These are phyloP conservation scores for Tupiocoris notatus DNA, from an alignment of 2,888 invertebrate genomes.

Conservation along the genomic window DNA sequence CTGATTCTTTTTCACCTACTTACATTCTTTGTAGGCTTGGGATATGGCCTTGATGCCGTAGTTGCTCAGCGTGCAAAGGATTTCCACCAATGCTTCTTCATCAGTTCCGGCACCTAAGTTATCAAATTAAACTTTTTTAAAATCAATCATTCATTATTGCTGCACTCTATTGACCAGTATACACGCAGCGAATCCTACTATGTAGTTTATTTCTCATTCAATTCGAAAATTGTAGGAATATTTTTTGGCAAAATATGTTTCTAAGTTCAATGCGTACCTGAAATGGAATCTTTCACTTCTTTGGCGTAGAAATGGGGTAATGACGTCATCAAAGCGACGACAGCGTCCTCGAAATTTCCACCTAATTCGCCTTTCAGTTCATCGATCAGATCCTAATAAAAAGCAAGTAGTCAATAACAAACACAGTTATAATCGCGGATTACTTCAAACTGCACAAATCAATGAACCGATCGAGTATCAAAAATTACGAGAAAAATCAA, in stretches of 20 bases:
- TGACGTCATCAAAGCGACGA: conserved; percentile 57
- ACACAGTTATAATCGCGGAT: too few relatives aligned
- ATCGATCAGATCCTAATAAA: conserved; percentile 55
- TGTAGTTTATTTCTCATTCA: too few relatives aligned
- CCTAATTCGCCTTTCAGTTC: conserved; percentile 57
- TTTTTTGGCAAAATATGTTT: too few relatives aligned
- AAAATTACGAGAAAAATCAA: too few relatives aligned
- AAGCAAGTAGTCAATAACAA: too few relatives aligned
- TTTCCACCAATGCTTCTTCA: conserved; percentile 56
- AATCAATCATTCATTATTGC: too few relatives aligned
- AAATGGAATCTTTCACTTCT: conserved; percentile 53
- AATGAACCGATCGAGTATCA: too few relatives aligned
- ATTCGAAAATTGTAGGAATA: too few relatives aligned
- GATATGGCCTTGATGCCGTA: conserved; percentile 53
- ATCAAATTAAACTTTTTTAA: background rate
- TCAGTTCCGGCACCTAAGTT: conserved; percentile 54
- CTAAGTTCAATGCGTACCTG: too few relatives aligned
- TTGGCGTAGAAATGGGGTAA: conserved; percentile 56
- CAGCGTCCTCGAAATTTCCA: conserved; percentile 57
- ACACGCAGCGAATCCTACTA: too few relatives aligned
- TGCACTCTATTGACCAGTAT: too few relatives aligned
- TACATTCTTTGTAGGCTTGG: conserved; percentile 53
- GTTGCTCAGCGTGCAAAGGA: conserved; percentile 57
- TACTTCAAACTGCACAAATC: too few relatives aligned
- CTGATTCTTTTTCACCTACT: conserved; percentile 43